A percentile compares a stretch with the other conserved stretches of the same genome.
These are phyloP conservation scores for Urocyon cinereoargenteus DNA, from an alignment of 2,797 vertebrate species.

Conservation along the genomic window DNA sequence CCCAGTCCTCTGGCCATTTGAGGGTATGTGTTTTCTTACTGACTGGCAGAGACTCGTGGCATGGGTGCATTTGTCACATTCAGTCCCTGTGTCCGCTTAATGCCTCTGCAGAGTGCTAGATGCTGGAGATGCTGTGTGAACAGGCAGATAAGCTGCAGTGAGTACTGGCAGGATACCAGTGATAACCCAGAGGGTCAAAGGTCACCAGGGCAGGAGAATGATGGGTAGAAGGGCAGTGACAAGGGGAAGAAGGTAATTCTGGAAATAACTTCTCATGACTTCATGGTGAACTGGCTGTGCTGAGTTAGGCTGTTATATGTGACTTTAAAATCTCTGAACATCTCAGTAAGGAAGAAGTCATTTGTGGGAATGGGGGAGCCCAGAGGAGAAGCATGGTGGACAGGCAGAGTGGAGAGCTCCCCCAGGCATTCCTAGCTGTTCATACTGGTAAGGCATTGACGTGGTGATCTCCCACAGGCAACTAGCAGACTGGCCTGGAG, in stretches of 20 bases:
- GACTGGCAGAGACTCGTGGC: background rate
- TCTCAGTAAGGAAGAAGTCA: background rate
- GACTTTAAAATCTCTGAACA: background rate
- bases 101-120: background rate
- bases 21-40: background rate
- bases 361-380: background rate
- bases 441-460: background rate
- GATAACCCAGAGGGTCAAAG: background rate
- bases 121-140: accelerated
- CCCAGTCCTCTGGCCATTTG: background rate
- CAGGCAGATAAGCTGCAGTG: background rate
- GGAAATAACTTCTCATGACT: background rate
- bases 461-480: background rate
- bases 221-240: background rate
- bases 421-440: background rate
- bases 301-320: background rate
- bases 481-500: background rate
- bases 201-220: background rate
- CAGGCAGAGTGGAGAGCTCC: background rate
- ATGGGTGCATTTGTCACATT: accelerated
- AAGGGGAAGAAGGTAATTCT: background rate
- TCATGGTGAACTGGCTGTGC: background rate
- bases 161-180: background rate
- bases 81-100: background rate
- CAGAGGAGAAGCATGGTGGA: background rate